These are phyloP conservation scores for Miichthys miiuy DNA, from an alignment of 2,797 vertebrate species.

Conservation along the genomic window DNA sequence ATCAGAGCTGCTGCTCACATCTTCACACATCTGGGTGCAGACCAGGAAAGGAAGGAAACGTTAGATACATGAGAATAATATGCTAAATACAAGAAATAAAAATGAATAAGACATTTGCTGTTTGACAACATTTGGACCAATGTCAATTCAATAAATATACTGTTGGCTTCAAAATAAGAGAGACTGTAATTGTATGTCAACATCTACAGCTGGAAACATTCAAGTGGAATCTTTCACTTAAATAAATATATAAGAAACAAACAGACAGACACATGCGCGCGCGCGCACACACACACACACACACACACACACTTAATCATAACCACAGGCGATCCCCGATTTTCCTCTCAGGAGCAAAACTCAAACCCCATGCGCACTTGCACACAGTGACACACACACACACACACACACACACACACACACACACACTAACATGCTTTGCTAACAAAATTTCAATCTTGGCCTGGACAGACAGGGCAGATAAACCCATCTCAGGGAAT, in stretches of 20 bases:
- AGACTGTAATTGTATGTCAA: slow-evolving; percentile 5
- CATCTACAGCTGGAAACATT: slow-evolving; percentile 17
- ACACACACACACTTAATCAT: slow-evolving; percentile 55
- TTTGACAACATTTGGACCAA: slow-evolving; percentile 39
- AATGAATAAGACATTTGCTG: slow-evolving; percentile 25
- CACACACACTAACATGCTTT: slow-evolving; percentile 43
- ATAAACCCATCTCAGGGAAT: slow-evolving; percentile 76
- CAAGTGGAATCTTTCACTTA: slow-evolving; percentile 2
- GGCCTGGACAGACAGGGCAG: slow-evolving; percentile 66
- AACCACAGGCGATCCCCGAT: slow-evolving; percentile 70
- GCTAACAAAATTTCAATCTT: slow-evolving; percentile 68
- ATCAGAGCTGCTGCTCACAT: slow-evolving; percentile 40
- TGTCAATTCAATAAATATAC: slow-evolving; percentile 13
- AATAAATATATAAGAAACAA: slow-evolving; percentile 29
- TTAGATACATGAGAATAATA: slow-evolving; percentile 25
- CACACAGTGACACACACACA: slow-evolving; percentile 3
- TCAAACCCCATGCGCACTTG: slow-evolving; percentile 21
- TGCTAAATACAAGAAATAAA: slow-evolving; percentile 31
- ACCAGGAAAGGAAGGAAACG: slow-evolving; percentile 27
- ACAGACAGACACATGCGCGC: slow-evolving; percentile 1
- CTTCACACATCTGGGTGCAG: slow-evolving; percentile 30
- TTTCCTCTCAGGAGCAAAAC: slow-evolving; percentile 54
- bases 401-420: slow-evolving; percentile 10
- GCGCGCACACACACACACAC: slow-evolving; percentile 18
- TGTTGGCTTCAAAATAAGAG: slow-evolving; percentile 5